Percentiles rank a stretch among this genome's conserved stretches.
Evolutionary conservation across 2,888 invertebrate genomes (phyloP).

Genomic region (Pheosia gnoma): DNA sequence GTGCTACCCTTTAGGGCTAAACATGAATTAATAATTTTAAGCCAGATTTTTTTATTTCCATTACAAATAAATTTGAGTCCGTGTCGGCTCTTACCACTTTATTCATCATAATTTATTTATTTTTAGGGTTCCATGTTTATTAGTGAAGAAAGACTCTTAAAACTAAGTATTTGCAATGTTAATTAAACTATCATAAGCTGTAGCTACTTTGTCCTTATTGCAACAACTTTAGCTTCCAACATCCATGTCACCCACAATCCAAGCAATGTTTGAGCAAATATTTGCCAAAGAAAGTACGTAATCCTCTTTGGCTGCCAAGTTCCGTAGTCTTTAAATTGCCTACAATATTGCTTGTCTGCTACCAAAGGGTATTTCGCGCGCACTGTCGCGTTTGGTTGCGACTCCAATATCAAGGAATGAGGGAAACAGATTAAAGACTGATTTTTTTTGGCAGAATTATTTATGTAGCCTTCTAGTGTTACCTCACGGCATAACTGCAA

Average conservation of each 20-base stretch:
- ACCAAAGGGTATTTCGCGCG: constrained; percentile 18
- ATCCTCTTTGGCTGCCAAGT: constrained; percentile 36
- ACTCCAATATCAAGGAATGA: constrained; percentile 25
- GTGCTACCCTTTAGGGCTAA: too few species aligned
- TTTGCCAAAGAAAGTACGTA: constrained; percentile 32
- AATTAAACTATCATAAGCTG: too few species aligned
- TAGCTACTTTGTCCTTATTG: too few species aligned
- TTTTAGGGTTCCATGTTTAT: too few species aligned
- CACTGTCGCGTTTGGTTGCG: constrained; percentile 30
- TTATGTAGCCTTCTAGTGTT: not conserved
- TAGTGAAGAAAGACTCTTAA: too few species aligned
- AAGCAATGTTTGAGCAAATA: constrained; percentile 32
- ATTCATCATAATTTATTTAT: too few species aligned
- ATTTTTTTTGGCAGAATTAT: not conserved
- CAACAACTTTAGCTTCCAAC: constrained; percentile 11
- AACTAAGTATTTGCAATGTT: too few species aligned
- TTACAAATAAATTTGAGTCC: too few species aligned
- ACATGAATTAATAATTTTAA: too few species aligned
- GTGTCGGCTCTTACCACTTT: too few species aligned
- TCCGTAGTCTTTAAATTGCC: constrained; percentile 34
- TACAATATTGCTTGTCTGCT: constrained; percentile 26
- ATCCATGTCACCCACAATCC: constrained; percentile 19
- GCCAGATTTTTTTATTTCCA: too few species aligned
- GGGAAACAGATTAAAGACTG: constrained; percentile 1
- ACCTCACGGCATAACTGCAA: too few species aligned